These are phyloP conservation scores for Cataglyphis rosenhaueri DNA, from an alignment of 2,888 invertebrate species.

Conservation along the genomic window DNA sequence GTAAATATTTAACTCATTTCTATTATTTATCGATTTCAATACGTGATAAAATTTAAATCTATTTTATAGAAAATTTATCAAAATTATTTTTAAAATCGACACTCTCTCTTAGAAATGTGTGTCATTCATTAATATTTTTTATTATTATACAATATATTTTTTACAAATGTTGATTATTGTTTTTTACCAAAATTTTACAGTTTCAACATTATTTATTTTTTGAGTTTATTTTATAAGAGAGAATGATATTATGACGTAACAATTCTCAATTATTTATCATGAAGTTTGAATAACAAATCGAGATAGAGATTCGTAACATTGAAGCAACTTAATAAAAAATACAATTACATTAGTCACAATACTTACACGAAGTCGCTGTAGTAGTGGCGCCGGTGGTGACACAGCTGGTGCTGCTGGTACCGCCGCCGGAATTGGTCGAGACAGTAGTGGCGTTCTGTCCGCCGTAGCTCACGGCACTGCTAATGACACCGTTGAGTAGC, in stretches of 20 bases:
- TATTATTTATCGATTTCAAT: too few species aligned
- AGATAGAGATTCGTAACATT: background rate
- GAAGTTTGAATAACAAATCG: background rate
- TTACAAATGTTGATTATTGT: too few species aligned
- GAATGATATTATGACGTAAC: background rate
- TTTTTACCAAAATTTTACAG: too few species aligned
- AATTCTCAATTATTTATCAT: background rate
- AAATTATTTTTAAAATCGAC: background rate
- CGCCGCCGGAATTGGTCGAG: conserved; percentile 68
- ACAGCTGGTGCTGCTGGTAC: conserved; percentile 37
- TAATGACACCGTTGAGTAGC: conserved; percentile 84
- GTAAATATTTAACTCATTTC: background rate
- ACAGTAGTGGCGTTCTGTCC: conserved; percentile 77
- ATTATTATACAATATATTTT: background rate
- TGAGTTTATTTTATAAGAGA: background rate
- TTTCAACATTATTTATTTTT: too few species aligned
- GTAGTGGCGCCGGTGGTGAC: conserved; percentile 66
- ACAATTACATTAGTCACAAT: background rate
- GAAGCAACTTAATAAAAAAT: background rate
- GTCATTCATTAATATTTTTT: background rate
- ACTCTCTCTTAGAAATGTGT: too few species aligned
- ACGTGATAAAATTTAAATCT: too few species aligned
- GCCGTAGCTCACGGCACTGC: conserved; percentile 82
- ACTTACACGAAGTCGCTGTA: conserved; percentile 70
- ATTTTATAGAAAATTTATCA: background rate